Base-by-base conservation (phyloP, 2,113 vertebrate species). In the Penelope pileata region DNA sequence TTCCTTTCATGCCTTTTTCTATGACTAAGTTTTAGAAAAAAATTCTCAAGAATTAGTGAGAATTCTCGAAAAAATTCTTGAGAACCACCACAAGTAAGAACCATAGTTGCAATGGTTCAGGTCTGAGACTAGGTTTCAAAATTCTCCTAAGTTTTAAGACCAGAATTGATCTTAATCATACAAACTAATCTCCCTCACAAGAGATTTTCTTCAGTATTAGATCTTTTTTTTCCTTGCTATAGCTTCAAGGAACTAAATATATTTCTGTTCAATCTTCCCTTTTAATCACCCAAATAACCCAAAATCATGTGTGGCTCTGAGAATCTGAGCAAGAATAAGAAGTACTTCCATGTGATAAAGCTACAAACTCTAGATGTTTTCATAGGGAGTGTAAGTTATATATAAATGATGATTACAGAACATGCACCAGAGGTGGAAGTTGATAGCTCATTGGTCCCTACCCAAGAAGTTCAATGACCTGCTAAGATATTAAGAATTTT, bases 401-500 rank as follows among this genome's bases (percentile, higher is more conserved):
- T 88, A 78, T 88, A 94, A 91, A 88, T 27, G 11, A 30, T 78
- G 45, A 91, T 76, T 95, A 62, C 79, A 47, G 54, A 88, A 78
- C 36, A 34, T 30, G 67, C 38, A 92, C 62, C 78, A 70, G 73
- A 93, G 1, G 5, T 67, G 77, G 54, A 92, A 88, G 40, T 32
- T 56, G 87, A 94, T 60, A 91, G 59, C 23, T 86, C 53, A 67
- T 7, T 73, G 62, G 85, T 80, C 53, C 36, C 45, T 72, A 30
- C 69, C 83, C 69, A 72, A 32, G 64, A 70, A 69, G 75, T 12
- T 83, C 77, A 91, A 17, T 74, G 59, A 88, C 63, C 72, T 68
- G 12, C 12, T 86, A 51, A 79, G 34, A 82, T 56, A 89, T n/a
- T 75, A 69, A 70, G 32, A 16, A 19, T 76, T 83, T 50, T 95